Evolutionary conservation across 2,797 vertebrate species (phyloP).

Genomic region (Mionectes olivaceus): DNA sequence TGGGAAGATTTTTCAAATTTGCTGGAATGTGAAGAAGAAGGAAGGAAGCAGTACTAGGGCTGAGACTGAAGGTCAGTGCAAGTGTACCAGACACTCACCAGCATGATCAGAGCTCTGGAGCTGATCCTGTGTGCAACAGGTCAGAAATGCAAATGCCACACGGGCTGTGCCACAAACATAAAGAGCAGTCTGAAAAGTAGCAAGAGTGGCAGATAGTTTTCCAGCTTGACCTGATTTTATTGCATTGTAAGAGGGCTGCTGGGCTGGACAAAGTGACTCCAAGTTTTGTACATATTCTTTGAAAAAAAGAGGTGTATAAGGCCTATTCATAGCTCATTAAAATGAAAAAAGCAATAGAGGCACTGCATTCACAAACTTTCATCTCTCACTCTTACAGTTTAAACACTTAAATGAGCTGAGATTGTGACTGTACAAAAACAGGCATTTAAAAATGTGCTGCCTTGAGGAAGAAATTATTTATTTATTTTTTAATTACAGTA

Average conservation of each 20-base stretch:
- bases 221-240: neutral
- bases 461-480: neutral
- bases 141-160: neutral
- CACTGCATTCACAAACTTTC: neutral
- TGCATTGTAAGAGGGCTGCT: neutral
- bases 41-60: neutral
- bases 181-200: neutral
- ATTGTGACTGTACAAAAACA: neutral
- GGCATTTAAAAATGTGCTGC: neutral
- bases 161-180: rapidly evolving
- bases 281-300: neutral
- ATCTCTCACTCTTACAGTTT: neutral
- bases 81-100: neutral
- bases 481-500: neutral
- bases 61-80: neutral
- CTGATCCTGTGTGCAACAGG: too few species aligned
- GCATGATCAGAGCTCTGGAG: rapidly evolving
- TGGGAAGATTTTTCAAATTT: neutral
- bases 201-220: neutral
- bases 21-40: neutral
- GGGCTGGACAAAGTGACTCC: neutral
- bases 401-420: neutral
- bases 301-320: neutral
- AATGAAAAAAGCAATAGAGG: neutral
- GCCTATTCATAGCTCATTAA: neutral